These are phyloP conservation scores for Drosophila subsilvestris DNA, from an alignment of 2,888 invertebrate species.

Conservation along the genomic window DNA sequence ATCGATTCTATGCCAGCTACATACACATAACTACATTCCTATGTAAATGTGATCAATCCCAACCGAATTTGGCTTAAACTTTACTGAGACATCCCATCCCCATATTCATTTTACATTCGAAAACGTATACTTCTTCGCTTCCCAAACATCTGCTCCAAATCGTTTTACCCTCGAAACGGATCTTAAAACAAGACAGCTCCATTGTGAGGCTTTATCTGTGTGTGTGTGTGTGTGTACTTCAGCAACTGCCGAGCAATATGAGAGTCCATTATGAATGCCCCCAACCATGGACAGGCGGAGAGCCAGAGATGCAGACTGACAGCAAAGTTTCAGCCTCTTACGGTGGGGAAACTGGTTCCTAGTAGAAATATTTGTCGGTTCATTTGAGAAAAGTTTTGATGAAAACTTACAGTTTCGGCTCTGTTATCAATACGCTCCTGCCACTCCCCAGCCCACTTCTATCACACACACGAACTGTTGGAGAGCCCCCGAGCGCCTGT, in stretches of 20 bases:
- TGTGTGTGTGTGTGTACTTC: neutral
- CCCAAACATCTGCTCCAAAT: neutral
- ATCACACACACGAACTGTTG: constrained; percentile 19
- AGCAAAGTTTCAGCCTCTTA: constrained; percentile 30
- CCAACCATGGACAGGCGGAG: constrained; percentile 25
- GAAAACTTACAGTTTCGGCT: constrained; percentile 25
- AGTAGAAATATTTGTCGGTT: constrained; percentile 26
- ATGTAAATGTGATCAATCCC: too few relatives aligned
- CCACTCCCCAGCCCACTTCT: neutral
- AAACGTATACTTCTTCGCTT: too few relatives aligned
- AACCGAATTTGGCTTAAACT: too few relatives aligned
- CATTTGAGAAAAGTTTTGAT: constrained; percentile 28
- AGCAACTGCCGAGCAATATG: constrained; percentile 24
- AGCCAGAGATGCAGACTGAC: neutral
- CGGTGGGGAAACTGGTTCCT: constrained; percentile 19
- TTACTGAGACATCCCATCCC: too few relatives aligned
- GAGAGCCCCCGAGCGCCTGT: constrained; percentile 5
- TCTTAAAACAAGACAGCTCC: constrained; percentile 27
- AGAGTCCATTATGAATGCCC: constrained; percentile 44
- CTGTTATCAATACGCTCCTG: constrained; percentile 24
- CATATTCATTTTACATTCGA: too few relatives aligned
- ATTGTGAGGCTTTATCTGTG: constrained; percentile 16
- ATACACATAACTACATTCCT: too few relatives aligned
- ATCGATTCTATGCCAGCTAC: too few relatives aligned
- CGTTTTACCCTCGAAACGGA: neutral